These are phyloP conservation scores for Coregonus sp. DNA, from an alignment of 2,797 vertebrate genomes.

Conservation along the genomic window DNA sequence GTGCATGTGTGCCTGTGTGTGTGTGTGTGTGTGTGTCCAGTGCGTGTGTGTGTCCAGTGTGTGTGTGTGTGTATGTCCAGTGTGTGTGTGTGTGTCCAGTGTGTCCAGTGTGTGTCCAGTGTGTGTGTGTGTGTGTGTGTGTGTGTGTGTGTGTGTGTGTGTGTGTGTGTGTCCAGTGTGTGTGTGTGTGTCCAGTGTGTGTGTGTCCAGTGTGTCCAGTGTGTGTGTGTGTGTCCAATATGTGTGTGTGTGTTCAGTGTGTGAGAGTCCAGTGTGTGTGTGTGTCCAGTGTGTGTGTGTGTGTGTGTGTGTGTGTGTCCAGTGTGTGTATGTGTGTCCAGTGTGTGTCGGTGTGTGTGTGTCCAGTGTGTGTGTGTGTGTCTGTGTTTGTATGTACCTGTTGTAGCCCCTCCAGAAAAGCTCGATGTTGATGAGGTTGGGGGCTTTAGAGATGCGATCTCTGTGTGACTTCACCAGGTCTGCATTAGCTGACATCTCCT, in stretches of 20 bases:
- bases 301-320: background rate
- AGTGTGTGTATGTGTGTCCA: no score
- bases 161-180: background rate
- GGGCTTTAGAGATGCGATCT: slow-evolving; percentile 77
- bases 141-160: background rate
- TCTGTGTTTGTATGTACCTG: slow-evolving; percentile 64
- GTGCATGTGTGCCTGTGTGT: slow-evolving; percentile 10
- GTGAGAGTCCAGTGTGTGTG: background rate
- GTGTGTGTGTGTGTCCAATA: background rate
- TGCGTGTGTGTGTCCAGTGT: background rate
- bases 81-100: slow-evolving; percentile 7
- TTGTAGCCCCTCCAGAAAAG: slow-evolving; percentile 89
- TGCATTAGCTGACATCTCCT: slow-evolving; percentile 84
- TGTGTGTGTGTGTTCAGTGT: background rate
- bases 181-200: background rate
- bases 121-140: background rate
- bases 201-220: background rate
- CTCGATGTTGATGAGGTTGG: slow-evolving; percentile 83
- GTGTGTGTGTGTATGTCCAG: slow-evolving; percentile 1
- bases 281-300: background rate
- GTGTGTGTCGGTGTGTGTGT: background rate
- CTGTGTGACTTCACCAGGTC: slow-evolving; percentile 82
- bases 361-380: slow-evolving; percentile 6
- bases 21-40: background rate
- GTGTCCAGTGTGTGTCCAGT: background rate